Evolutionary conservation across 2,113 vertebrate species (phyloP).

Genomic region (Cephalopholis sonnerati): DNA sequence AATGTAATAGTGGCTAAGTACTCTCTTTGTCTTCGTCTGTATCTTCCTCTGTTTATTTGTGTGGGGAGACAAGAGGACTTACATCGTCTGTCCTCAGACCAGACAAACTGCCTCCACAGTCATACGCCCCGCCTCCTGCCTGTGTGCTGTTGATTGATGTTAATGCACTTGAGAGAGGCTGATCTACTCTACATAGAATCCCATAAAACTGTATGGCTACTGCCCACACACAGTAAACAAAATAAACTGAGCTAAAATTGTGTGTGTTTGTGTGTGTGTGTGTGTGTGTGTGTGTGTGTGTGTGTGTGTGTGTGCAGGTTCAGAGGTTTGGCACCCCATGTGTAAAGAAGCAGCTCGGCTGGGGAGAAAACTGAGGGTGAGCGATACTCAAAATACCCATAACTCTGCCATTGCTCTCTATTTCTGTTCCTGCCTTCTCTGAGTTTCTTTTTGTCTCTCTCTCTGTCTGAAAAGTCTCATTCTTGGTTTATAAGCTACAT

Average conservation of each 20-base stretch:
- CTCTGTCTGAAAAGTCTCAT: not conserved
- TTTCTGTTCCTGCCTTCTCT: conserved; percentile 27
- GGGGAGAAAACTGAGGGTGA: conserved; percentile 96
- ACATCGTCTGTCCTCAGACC: conserved; percentile 37
- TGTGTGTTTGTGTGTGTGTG: conserved; percentile 26
- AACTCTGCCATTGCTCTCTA: conserved; percentile 2
- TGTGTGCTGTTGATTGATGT: conserved; percentile 53
- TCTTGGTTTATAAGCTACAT: conserved; percentile 7
- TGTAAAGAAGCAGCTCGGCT: conserved; percentile 95
- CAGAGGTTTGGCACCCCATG: conserved; percentile 97
- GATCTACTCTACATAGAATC: conserved; percentile 58
- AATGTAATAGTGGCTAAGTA: not conserved
- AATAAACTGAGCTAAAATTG: conserved; percentile 18
- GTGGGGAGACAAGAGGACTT: conserved; percentile 30
- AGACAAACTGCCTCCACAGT: conserved; percentile 48
- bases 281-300: conserved; percentile 34
- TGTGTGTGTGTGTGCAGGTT: conserved; percentile 84
- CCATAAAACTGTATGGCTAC: conserved; percentile 50
- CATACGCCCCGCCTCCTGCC: not conserved
- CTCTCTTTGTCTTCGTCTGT: not conserved
- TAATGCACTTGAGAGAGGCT: conserved; percentile 61
- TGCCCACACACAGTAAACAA: conserved; percentile 50
- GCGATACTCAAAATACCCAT: conserved; percentile 61
- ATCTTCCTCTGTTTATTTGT: conserved; percentile 21
- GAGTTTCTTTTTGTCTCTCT: conserved; percentile 6